Evolutionary conservation across 2,888 invertebrate genomes (phyloP), one percentile per base, ranked within the genome.

Genomic region (Athripsodes cinereus): DNA sequence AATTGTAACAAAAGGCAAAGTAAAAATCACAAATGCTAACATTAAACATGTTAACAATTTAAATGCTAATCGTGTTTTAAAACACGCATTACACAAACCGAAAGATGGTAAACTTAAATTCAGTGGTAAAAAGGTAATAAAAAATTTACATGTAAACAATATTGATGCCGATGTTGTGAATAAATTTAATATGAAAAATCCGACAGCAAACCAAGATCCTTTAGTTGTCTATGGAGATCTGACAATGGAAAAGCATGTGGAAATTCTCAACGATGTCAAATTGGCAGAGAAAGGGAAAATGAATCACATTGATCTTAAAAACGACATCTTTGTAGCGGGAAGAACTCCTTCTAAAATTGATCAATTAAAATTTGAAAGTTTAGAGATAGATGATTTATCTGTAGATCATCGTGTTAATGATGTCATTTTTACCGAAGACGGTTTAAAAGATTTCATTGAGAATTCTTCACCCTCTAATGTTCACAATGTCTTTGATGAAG

Each of bases 81-180:
- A 60, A 44, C 34, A 56, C 22, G 21, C 61, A 16, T 31, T 60
- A 18, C 61, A 54, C 40, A 61, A 58, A 22, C 50, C 53, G 1
- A 53, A 55, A 22, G 53, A 55, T 53, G 51, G 52, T 26, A 61
- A 59, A 21, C 47, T 63, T 22, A 26, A 49, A n/a, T 56, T 63
- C 19, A 19, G 49, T 16, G 63, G 63, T 13, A 56, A 56, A 48
- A 60, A 54, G 18, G 44, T 52, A 16, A 3, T 61, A 8, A 55
- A 54, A 31, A 56, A 61, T 26, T 52, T 63, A 21, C 51, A 44
- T 40, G 26, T 35, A 3, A 67, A 69, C 1, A 66, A 72, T 22
- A 59, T 75, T 1, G 13, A 64, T 18, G 62, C 74, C 8, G 65
- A 71, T 1, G 61, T 61, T n/a, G 54, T 73, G 1, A 75, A 75